Evolutionary conservation across 2,113 vertebrate species (phyloP).

Genomic region (Peromyscus polionotus): DNA sequence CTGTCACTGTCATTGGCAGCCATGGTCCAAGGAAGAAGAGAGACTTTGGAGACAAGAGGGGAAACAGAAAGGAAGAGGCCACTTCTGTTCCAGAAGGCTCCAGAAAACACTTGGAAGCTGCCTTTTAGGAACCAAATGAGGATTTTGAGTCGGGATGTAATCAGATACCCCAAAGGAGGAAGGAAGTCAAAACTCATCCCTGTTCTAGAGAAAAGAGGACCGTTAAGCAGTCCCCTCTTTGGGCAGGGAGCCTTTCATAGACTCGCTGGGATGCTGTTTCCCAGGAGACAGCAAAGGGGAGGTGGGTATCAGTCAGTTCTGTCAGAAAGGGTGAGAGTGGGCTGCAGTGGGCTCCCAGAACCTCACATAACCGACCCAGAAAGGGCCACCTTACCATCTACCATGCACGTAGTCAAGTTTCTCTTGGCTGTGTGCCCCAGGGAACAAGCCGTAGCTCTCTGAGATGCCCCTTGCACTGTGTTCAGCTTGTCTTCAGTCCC

Average conservation of each 20-base stretch:
- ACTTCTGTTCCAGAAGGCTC: neutral
- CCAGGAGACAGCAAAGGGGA: neutral
- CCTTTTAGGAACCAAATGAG: conserved; percentile 1
- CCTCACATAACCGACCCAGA: neutral
- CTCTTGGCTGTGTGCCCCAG: neutral
- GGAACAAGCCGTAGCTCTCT: neutral
- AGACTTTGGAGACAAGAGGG: neutral
- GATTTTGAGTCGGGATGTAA: neutral
- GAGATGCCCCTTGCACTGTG: neutral
- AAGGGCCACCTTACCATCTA: neutral
- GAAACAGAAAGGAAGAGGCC: neutral
- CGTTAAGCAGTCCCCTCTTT: neutral
- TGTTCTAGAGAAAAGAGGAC: neutral
- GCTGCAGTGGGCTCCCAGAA: neutral
- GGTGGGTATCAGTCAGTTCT: neutral
- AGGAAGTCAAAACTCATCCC: neutral
- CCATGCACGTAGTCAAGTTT: neutral
- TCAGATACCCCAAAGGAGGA: neutral
- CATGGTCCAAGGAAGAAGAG: neutral
- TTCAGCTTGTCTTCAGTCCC: neutral
- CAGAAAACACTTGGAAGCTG: neutral
- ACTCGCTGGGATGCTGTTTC: neutral
- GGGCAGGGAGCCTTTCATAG: neutral
- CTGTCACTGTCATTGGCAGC: neutral
- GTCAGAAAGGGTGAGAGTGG: neutral